These are phyloP conservation scores for Drosophila parvula DNA, from an alignment of 1,140 invertebrate genomes.

Conservation along the genomic window DNA sequence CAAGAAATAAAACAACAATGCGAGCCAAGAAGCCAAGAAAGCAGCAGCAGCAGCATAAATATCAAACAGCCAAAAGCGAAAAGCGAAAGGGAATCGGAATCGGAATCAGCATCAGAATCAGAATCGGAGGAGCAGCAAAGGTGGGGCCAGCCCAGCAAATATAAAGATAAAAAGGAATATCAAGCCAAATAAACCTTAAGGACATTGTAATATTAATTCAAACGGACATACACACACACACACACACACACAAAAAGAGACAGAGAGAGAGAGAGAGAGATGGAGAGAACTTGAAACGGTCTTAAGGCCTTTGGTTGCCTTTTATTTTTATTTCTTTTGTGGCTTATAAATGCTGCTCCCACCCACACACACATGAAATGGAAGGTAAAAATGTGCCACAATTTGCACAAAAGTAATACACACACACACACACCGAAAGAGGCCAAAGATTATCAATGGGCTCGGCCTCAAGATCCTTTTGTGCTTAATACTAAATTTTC, in stretches of 20 bases:
- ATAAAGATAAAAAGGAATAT: conserved; percentile 80
- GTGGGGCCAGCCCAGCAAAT: conserved; percentile 22
- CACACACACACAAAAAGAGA: conserved; percentile 33
- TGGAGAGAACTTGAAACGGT: conserved; percentile 46
- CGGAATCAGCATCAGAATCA: conserved; percentile 52
- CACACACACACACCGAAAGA: background rate
- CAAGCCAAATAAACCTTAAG: conserved; percentile 81
- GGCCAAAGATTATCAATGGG: conserved; percentile 33
- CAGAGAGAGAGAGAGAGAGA: conserved; percentile 4
- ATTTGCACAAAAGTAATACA: conserved; percentile 21
- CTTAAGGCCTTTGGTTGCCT: conserved; percentile 41
- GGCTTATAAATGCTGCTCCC: conserved; percentile 57
- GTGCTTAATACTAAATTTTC: conserved; percentile 13
- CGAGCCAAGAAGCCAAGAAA: conserved; percentile 39
- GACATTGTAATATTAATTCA: conserved; percentile 83
- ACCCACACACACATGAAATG: conserved; percentile 17
- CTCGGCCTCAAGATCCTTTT: conserved; percentile 9
- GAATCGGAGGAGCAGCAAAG: conserved; percentile 22
- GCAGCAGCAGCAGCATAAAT: conserved; percentile 64
- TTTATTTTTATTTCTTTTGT: conserved; percentile 46
- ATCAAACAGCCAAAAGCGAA: conserved; percentile 72
- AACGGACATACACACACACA: conserved; percentile 70
- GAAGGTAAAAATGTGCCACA: conserved; percentile 22
- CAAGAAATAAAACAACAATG: conserved; percentile 59
- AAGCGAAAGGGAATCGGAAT: conserved; percentile 62